A percentile compares a stretch with the other conserved stretches of the same genome.
Evolutionary conservation across 2,888 invertebrate species (phyloP).

Genomic region (Venusia cambrica): DNA sequence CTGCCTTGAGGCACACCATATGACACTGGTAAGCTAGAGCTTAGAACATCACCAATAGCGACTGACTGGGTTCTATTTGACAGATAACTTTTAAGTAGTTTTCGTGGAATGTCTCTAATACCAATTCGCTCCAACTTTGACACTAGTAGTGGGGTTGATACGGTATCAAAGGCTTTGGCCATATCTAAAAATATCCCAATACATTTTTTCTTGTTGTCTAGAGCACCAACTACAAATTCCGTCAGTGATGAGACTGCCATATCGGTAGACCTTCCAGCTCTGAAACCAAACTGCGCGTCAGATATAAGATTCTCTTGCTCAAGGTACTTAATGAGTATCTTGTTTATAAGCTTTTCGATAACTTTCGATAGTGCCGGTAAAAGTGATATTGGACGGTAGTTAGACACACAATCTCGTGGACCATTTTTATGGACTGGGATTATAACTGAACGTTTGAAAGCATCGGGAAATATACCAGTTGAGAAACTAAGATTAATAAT

Average conservation of each 20-base stretch:
- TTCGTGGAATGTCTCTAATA: not conserved
- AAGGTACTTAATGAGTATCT: not conserved
- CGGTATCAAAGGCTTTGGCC: not conserved
- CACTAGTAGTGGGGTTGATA: not conserved
- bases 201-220: slow-evolving; percentile 3
- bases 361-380: slow-evolving; percentile 6
- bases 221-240: not conserved
- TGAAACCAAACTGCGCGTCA: slow-evolving; percentile 4
- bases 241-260: slow-evolving; percentile 1
- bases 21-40: not conserved
- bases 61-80: not conserved
- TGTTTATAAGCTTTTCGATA: slow-evolving; percentile 7
- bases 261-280: slow-evolving; percentile 5
- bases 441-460: slow-evolving; percentile 1
- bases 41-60: not conserved
- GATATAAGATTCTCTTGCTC: slow-evolving; percentile 1
- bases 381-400: slow-evolving; percentile 4
- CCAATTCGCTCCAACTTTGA: not conserved
- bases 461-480: slow-evolving; percentile 1
- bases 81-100: not conserved
- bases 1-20: slow-evolving; percentile 21
- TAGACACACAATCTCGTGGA: not conserved
- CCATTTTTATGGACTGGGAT: slow-evolving; percentile 5
- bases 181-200: slow-evolving; percentile 5
- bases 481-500: slow-evolving; percentile 4